phyloP scores from a whole-genome alignment of 2,113 vertebrate genomes.

The Centrocercus urophasianus region DNA sequence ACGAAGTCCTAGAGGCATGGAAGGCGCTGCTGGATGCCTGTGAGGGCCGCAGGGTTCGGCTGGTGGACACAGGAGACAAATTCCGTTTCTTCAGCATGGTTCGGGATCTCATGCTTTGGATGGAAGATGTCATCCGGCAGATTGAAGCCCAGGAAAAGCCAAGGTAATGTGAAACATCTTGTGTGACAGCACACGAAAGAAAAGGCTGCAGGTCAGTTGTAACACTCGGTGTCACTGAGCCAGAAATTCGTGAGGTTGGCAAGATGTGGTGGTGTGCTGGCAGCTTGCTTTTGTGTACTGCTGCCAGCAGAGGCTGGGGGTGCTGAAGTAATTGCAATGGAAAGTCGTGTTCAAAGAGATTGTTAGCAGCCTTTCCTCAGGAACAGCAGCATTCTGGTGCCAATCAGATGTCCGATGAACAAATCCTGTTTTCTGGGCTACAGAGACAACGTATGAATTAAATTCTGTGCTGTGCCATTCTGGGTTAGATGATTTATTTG shows the following conservation, averaged over 20 bases:
- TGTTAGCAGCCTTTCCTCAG: neutral
- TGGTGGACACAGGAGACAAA: conserved; percentile 94
- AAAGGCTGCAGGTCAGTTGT: neutral
- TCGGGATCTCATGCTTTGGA: conserved; percentile 97
- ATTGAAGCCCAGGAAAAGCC: conserved; percentile 97
- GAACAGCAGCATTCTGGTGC: neutral
- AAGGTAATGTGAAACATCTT: conserved; percentile 76
- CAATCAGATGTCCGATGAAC: neutral
- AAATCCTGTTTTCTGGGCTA: neutral
- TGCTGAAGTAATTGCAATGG: neutral
- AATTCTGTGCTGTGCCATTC: neutral
- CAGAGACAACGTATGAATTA: neutral
- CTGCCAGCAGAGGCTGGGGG: neutral
- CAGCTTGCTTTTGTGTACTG: neutral
- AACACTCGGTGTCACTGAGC: neutral
- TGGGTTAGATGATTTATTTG: neutral
- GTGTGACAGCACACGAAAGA: neutral
- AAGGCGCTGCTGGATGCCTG: conserved; percentile 90
- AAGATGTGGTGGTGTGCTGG: neutral
- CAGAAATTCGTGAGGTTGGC: neutral
- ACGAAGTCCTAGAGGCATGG: conserved; percentile 94
- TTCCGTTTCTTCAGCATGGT: conserved; percentile 98
- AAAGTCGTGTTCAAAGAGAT: neutral
- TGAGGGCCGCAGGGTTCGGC: conserved; percentile 86
- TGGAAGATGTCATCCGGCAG: conserved; percentile 96